Percentiles rank a stretch among this genome's conserved stretches.
phyloP scores from a whole-genome alignment of 2,888 invertebrate genomes.

The Dasypolia templi region DNA sequence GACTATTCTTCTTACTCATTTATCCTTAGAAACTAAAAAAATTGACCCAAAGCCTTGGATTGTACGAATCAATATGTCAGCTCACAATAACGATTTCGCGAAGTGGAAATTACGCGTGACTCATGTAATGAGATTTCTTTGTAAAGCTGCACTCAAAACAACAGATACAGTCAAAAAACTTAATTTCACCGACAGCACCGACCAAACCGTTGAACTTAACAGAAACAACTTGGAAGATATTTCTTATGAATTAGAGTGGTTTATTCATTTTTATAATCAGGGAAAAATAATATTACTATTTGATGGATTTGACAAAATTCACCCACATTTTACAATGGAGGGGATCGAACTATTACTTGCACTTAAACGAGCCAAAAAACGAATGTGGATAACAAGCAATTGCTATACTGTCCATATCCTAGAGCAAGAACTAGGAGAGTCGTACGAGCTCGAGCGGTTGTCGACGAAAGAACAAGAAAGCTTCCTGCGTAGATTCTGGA shows the following conservation, averaged over 20 bases:
- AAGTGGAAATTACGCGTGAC: conserved; percentile 53
- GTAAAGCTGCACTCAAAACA: conserved; percentile 66
- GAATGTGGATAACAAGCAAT: conserved; percentile 72
- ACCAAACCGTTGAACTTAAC: conserved; percentile 52
- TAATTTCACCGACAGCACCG: conserved; percentile 39
- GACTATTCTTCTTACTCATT: conserved; percentile 69
- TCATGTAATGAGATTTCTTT: conserved; percentile 65
- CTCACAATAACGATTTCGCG: conserved; percentile 63
- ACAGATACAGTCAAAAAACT: conserved; percentile 50
- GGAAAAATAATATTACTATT: conserved; percentile 70
- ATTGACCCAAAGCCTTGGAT: conserved; percentile 68
- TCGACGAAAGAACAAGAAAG: conserved; percentile 62
- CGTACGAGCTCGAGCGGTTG: conserved; percentile 66
- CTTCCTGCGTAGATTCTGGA: conserved; percentile 69
- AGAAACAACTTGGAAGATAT: conserved; percentile 43
- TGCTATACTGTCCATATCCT: conserved; percentile 66
- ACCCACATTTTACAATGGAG: conserved; percentile 69
- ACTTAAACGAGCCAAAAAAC: conserved; percentile 63
- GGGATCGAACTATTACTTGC: conserved; percentile 64
- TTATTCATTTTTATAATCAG: conserved; percentile 68
- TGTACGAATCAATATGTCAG: conserved; percentile 68
- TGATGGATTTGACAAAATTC: conserved; percentile 72
- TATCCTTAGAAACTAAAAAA: conserved; percentile 70
- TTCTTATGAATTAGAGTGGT: conserved; percentile 69
- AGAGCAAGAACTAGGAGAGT: conserved; percentile 60